Percentiles rank a stretch among this genome's conserved stretches.
phyloP scores from a whole-genome alignment of 2,113 vertebrate genomes.

The Rhadina sibilatrix region DNA sequence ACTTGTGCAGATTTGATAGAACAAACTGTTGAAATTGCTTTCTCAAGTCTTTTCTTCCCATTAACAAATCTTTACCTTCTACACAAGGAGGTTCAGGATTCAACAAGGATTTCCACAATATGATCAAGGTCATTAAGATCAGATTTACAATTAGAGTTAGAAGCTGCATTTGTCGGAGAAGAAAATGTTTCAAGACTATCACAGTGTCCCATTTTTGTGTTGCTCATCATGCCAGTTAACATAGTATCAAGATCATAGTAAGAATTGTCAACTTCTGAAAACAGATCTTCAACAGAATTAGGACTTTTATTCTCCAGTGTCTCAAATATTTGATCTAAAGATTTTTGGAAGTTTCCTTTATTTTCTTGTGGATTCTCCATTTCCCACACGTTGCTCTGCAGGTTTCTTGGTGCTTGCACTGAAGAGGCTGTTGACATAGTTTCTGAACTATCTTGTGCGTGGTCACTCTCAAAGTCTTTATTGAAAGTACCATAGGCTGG shows the following conservation, averaged over 20 bases:
- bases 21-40: conserved; percentile 24
- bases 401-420: conserved; percentile 65
- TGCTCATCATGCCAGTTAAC: conserved; percentile 90
- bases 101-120: conserved; percentile 97
- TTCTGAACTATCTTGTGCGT: conserved; percentile 24
- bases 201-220: conserved; percentile 84
- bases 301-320: conserved; percentile 89
- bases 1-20: conserved; percentile 51
- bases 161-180: conserved; percentile 72
- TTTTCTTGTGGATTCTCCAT: conserved; percentile 76
- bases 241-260: conserved; percentile 94
- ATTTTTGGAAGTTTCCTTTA: conserved; percentile 78
- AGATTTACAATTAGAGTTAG: conserved; percentile 85
- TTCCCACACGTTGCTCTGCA: conserved; percentile 82
- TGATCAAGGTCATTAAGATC: conserved; percentile 96
- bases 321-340: conserved; percentile 92
- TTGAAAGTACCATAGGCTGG: conserved; percentile 54
- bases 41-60: conserved; percentile 2
- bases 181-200: conserved; percentile 87
- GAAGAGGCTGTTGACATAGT: conserved; percentile 21
- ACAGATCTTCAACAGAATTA: conserved; percentile 85
- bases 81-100: conserved; percentile 77
- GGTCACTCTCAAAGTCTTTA: conserved; percentile 53
- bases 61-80: neutral
- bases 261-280: conserved; percentile 91